phyloP scores from a whole-genome alignment of 2,888 invertebrate genomes.

The Diarsia mendica region DNA sequence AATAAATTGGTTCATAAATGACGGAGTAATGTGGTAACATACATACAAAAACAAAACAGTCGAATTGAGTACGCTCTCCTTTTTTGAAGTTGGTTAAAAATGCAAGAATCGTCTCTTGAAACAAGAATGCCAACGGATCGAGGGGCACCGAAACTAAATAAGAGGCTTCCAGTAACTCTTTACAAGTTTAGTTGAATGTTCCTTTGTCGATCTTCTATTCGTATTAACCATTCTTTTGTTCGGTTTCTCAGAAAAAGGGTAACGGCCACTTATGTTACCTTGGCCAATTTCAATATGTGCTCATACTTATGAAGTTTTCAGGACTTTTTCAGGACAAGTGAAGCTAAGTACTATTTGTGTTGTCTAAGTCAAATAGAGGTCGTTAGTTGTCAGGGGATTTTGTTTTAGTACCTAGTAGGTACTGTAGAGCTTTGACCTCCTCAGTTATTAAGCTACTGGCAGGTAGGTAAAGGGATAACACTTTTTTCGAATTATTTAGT shows the following conservation, averaged over 20 bases:
- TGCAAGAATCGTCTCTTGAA: conserved; percentile 40
- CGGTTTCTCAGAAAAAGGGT: conserved; percentile 55
- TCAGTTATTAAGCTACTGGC: too few relatives aligned
- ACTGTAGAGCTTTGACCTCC: too few relatives aligned
- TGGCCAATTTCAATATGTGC: conserved; percentile 59
- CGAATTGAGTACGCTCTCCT: too few relatives aligned
- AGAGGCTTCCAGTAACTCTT: conserved; percentile 41
- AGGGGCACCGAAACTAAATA: conserved; percentile 46
- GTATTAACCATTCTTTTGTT: conserved; percentile 53
- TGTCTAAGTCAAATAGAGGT: background rate
- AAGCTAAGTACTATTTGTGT: conserved; percentile 10
- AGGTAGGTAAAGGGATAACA: too few relatives aligned
- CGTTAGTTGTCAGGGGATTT: conserved; percentile 6
- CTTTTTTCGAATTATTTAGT: too few relatives aligned
- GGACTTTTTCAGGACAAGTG: conserved; percentile 15
- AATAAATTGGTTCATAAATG: too few relatives aligned
- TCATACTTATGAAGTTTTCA: conserved; percentile 43
- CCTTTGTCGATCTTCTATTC: conserved; percentile 46
- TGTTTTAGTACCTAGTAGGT: background rate
- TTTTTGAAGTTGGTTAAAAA: background rate
- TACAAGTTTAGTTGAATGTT: conserved; percentile 44
- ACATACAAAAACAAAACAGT: too few relatives aligned
- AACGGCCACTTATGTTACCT: conserved; percentile 51
- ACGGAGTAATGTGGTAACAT: too few relatives aligned
- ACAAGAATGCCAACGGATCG: conserved; percentile 39